phyloP scores from a whole-genome alignment of 2,113 vertebrate genomes.

The Odobenus rosmarus region DNA sequence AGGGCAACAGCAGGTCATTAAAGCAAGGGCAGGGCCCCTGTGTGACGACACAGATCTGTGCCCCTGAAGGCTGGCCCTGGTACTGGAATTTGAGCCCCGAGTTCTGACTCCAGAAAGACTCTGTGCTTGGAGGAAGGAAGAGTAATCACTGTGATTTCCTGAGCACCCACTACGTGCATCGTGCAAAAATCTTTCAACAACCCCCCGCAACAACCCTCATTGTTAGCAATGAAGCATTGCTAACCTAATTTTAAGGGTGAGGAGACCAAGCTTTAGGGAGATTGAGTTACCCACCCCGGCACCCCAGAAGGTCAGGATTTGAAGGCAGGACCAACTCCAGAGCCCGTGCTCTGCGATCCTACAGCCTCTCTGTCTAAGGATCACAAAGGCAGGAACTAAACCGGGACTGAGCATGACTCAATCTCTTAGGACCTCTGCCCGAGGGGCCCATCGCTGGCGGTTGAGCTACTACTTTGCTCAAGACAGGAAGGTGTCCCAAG shows the following conservation, averaged over 20 bases:
- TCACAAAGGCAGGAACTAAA: not conserved
- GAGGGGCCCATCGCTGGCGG: constrained; percentile 85
- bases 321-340: not conserved
- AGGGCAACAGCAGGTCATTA: not conserved
- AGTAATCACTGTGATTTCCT: not conserved
- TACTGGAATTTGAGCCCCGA: not conserved
- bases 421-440: constrained; percentile 87
- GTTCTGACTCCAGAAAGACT: not conserved
- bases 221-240: not conserved
- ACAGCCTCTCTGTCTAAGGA: not conserved
- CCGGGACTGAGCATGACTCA: not conserved
- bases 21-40: not conserved
- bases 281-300: not conserved
- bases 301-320: not conserved
- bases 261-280: not conserved
- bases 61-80: not conserved
- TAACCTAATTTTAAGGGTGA: not conserved
- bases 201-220: not conserved
- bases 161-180: not conserved
- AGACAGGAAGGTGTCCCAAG: constrained; percentile 77
- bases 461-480: constrained; percentile 86
- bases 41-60: rapidly evolving
- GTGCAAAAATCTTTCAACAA: not conserved
- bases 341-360: not conserved
- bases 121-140: not conserved